Conservation (phyloP, 1,140 invertebrate genomes). For the Cecropterus lyciades region DNA sequence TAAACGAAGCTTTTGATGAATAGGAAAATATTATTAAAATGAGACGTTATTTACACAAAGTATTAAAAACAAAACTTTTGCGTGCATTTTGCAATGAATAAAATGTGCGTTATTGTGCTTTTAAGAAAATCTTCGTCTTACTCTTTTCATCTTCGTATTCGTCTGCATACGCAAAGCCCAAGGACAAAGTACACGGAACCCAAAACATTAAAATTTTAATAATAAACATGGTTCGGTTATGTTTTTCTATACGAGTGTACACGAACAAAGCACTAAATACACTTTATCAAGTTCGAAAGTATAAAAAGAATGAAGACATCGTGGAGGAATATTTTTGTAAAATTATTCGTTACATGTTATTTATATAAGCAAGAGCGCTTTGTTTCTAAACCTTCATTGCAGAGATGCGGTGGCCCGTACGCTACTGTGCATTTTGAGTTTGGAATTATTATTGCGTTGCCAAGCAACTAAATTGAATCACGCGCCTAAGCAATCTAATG, state of each 20-base stretch:
- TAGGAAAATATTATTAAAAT: too few species aligned
- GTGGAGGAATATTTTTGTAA: background rate
- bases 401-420: conserved; percentile 26
- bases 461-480: conserved; percentile 70
- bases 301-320: background rate
- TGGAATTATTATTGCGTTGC: conserved; percentile 69
- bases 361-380: background rate
- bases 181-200: conserved; percentile 40
- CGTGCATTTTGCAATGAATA: too few species aligned
- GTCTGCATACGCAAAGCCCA: conserved; percentile 43
- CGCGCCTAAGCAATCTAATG: conserved; percentile 50
- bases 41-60: too few species aligned
- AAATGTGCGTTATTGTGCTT: too few species aligned
- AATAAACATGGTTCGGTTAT: conserved; percentile 42
- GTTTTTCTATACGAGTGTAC: conserved; percentile 27
- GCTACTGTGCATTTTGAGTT: conserved; percentile 52
- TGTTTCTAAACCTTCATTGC: conserved; percentile 3
- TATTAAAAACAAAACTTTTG: too few species aligned
- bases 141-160: conserved; percentile 66
- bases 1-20: too few species aligned
- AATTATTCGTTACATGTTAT: background rate
- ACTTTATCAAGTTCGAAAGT: conserved; percentile 13
- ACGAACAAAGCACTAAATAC: conserved; percentile 6
- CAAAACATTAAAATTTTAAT: conserved; percentile 43
- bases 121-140: conserved; percentile 42